Evolutionary conservation across 2,113 vertebrate species (phyloP), one percentile per base, ranked within the genome.

Genomic region (Piprites chloris): DNA sequence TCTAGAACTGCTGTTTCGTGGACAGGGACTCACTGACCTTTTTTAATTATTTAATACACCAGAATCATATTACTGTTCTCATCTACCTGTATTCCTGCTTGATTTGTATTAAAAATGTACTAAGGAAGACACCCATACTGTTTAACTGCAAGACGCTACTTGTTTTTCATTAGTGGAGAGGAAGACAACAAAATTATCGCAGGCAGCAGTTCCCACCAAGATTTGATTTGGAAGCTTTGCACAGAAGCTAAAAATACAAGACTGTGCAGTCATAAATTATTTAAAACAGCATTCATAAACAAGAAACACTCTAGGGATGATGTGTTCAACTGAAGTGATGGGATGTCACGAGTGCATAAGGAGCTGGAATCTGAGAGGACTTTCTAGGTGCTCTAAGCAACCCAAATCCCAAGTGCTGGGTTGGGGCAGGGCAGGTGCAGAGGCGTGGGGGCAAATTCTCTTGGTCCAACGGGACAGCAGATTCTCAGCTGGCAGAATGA

Each of bases 171-270:
- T 87, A 95, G 49, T 22, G 39, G 69, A 81, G 76, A 95, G 39
- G 35, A 89, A 92, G 84, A 89, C 73, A 93, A 90, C 76, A 89
- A 74, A 75, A 94, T 79, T 66, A 89, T 33, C 56, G 44, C 19
- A 52, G 76, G 39, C 19, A 37, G 50, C 72, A 80, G 73, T n/a
- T 95, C 78, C 74, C 89, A 89, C n/a, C 27, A 79, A 79, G 78
- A 89, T 89, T 95, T 85, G 41, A 96, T 91, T 87, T 85, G 85
- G 72, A 93, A 91, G 56, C 26, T 91, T 91, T 69, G 21, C 55
- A 91, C 58, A 93, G 75, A 76, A 85, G 37, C 55, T 89, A 91
- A 96, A 91, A 89, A 87, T 75, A 95, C 68, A 67, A 85, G 55
- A 73, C 50, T n/a, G 8, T 20, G 13, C 30, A 85, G 37, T 44